Conservation (phyloP, 2,797 vertebrate genomes). For the Fundulus diaphanus region DNA sequence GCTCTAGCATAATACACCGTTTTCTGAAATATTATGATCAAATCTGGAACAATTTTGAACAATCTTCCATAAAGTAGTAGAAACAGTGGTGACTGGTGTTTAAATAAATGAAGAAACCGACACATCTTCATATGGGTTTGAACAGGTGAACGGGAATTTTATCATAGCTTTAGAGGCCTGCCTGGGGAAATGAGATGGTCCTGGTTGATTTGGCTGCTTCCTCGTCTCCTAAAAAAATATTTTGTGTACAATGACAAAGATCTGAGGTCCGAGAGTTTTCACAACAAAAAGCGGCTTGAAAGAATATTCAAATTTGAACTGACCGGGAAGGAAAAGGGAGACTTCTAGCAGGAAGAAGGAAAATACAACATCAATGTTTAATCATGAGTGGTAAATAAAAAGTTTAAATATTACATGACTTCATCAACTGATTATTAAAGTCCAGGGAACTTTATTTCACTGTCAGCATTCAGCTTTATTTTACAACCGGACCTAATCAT, state of each 20-base stretch:
- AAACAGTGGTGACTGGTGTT: no score
- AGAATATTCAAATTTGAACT: background rate
- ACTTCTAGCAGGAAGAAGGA: no score
- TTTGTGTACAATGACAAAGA: background rate
- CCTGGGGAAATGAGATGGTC: background rate
- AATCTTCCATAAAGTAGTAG: background rate
- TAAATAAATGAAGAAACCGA: background rate
- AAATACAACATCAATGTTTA: background rate
- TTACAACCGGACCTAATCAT: background rate
- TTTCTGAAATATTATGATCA: constrained; percentile 3
- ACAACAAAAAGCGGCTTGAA: background rate
- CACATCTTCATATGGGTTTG: background rate
- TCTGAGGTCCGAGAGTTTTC: background rate
- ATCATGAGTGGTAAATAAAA: background rate
- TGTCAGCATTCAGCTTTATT: background rate
- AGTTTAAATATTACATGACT: background rate
- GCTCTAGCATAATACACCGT: background rate
- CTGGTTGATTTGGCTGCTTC: background rate
- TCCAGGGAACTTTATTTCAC: background rate
- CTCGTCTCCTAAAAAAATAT: background rate
- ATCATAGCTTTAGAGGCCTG: background rate
- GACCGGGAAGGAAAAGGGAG: background rate
- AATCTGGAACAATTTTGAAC: background rate
- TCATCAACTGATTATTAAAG: background rate
- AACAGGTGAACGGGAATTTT: background rate